Percentiles rank a stretch among this genome's conserved stretches.
Evolutionary conservation across 1,140 invertebrate genomes (phyloP).

Genomic region (Ruditapes philippinarum): DNA sequence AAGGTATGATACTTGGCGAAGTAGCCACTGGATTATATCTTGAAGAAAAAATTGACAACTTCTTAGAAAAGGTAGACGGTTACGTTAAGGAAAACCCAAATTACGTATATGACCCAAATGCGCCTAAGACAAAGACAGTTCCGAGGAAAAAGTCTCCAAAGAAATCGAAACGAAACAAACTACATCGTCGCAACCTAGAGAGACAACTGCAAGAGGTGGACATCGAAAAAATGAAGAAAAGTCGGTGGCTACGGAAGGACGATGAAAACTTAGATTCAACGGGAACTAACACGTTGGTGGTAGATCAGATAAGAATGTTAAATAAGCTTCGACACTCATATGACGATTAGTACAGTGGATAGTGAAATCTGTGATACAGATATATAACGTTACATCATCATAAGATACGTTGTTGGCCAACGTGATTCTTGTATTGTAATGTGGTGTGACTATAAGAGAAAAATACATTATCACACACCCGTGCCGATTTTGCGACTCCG

Average conservation of each 20-base stretch:
- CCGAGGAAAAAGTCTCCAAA: background rate
- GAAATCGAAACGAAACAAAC: background rate
- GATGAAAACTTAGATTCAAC: slow-evolving; percentile 32
- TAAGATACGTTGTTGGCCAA: too few relatives aligned
- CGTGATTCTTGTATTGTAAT: too few relatives aligned
- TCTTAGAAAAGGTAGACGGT: slow-evolving; percentile 35
- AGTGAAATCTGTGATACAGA: too few relatives aligned
- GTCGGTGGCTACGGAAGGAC: background rate
- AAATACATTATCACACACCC: too few relatives aligned
- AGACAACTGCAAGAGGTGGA: slow-evolving; percentile 1
- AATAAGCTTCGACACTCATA: background rate
- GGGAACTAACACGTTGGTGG: slow-evolving; percentile 17
- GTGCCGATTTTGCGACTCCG: too few relatives aligned
- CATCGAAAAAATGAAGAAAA: slow-evolving; percentile 34
- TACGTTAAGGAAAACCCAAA: slow-evolving; percentile 53
- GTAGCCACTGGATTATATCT: slow-evolving; percentile 48
- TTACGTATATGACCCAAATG: slow-evolving; percentile 27
- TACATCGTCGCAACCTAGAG: slow-evolving; percentile 32
- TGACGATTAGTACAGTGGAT: background rate
- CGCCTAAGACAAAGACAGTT: background rate
- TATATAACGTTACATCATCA: too few relatives aligned
- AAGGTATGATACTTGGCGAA: slow-evolving; percentile 51
- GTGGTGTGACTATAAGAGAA: too few relatives aligned
- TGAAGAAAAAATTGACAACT: slow-evolving; percentile 56
- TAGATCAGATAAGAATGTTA: slow-evolving; percentile 63